Evolutionary conservation across 2,888 invertebrate genomes (phyloP), one percentile per base, ranked within the genome.

Genomic region (Salticus scenicus): DNA sequence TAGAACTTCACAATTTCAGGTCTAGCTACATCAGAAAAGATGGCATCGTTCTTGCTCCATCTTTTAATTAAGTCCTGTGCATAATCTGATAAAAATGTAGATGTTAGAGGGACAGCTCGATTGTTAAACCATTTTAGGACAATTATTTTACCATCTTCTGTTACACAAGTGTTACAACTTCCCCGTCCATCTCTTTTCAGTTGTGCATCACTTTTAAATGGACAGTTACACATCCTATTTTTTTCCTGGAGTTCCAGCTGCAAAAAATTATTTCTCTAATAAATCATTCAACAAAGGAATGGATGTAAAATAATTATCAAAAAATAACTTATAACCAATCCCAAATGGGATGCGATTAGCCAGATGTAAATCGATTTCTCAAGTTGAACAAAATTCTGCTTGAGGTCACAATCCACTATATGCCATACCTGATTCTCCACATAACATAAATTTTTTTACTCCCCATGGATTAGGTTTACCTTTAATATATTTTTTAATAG

Each of bases 181-280:
- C n/a, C n/a, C n/a, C n/a, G n/a, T n/a, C n/a, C n/a, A n/a, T n/a
- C n/a, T n/a, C n/a, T n/a, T n/a, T n/a, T n/a, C n/a, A n/a, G n/a
- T n/a, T n/a, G n/a, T n/a, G n/a, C n/a, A n/a, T n/a, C n/a, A n/a
- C n/a, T n/a, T n/a, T n/a, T n/a, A n/a, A n/a, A n/a, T n/a, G n/a
- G n/a, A n/a, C 8, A 24, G n/a, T 63, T 63, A 8, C 8, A 20
- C n/a, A 63, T 14, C 24, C 63, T 17, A 20, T n/a, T 63, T 63
- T 63, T 63, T 63, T 24, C 63, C n/a, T 63, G n/a, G 12, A 63
- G 63, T 63, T 14, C 63, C 63, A 20, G 63, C 63, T 8, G 24
- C 63, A 20, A 63, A 63, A 63, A 8, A 14, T 63, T 20, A 20
- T 63, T 63, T 63, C n/a, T 63, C 63, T 10, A 63, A 24, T 20